These are phyloP conservation scores for Melinopterus prodromus DNA, from an alignment of 2,888 invertebrate species.

Conservation along the genomic window DNA sequence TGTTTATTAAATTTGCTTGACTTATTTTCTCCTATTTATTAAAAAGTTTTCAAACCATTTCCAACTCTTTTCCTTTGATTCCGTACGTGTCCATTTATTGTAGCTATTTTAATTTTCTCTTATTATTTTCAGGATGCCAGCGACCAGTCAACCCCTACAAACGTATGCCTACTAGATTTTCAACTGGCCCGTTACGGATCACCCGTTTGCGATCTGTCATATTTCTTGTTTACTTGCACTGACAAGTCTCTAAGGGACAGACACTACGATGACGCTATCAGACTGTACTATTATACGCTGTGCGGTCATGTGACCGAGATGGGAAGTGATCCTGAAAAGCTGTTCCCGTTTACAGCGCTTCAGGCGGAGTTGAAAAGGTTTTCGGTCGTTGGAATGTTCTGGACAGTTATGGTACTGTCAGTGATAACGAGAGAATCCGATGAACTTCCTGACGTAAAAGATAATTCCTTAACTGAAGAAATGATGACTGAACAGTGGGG, in stretches of 20 bases:
- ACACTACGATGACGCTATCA: conserved; percentile 29
- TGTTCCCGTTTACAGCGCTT: conserved; percentile 48
- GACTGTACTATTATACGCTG: conserved; percentile 49
- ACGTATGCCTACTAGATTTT: conserved; percentile 33
- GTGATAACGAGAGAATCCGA: conserved; percentile 47
- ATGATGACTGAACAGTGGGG: conserved; percentile 10
- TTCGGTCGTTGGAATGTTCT: conserved; percentile 44
- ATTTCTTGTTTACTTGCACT: conserved; percentile 33
- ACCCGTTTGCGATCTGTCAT: conserved; percentile 33
- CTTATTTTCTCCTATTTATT: background rate
- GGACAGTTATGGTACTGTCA: conserved; percentile 43
- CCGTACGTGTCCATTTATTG: background rate
- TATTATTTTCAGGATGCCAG: conserved; percentile 11
- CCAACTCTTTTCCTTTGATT: too few species aligned
- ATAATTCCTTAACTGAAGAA: conserved; percentile 19
- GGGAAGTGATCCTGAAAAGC: conserved; percentile 46
- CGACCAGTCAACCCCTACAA: conserved; percentile 4
- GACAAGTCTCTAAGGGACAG: conserved; percentile 21
- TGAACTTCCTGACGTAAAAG: conserved; percentile 44
- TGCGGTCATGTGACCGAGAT: conserved; percentile 42
- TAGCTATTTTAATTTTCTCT: background rate
- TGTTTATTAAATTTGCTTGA: too few species aligned
- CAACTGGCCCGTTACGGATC: conserved; percentile 30
- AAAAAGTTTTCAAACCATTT: too few species aligned
- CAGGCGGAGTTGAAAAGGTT: conserved; percentile 47